Conservation (phyloP, 1,140 invertebrate genomes). For the Colletes latitarsis region DNA sequence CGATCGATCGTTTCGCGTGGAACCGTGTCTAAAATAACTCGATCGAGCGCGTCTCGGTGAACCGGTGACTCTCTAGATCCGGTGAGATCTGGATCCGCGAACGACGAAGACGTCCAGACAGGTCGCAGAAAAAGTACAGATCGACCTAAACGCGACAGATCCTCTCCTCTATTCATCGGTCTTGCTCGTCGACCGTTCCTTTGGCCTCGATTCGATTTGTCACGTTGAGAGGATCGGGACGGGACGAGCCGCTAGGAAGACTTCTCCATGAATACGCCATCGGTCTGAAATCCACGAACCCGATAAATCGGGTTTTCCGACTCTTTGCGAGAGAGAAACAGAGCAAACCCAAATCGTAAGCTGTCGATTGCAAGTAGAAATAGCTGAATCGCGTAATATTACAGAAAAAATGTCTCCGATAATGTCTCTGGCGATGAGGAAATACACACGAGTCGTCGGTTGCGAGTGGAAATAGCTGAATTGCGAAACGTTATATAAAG, state of each 20-base stretch:
- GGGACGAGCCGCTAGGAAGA: conserved; percentile 1
- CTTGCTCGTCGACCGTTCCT: conserved; percentile 18
- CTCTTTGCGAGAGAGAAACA: too few species aligned
- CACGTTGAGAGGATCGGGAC: neutral
- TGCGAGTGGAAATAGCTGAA: too few species aligned
- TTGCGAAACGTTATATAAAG: too few species aligned
- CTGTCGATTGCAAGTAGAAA: too few species aligned
- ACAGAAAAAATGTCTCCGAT: too few species aligned
- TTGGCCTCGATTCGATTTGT: conserved; percentile 49
- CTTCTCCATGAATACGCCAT: neutral
- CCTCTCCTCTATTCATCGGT: conserved; percentile 44
- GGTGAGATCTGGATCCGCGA: conserved; percentile 28
- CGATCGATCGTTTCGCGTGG: conserved; percentile 33
- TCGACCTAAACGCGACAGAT: conserved; percentile 52
- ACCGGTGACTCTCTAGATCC: conserved; percentile 27
- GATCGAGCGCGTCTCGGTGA: neutral
- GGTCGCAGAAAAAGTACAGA: neutral
- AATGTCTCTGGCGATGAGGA: too few species aligned
- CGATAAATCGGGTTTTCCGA: too few species aligned
- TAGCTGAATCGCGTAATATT: too few species aligned
- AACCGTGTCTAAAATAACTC: conserved; percentile 10
- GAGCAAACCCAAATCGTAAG: too few species aligned
- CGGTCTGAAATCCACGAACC: too few species aligned
- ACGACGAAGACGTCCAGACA: neutral
- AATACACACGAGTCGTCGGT: too few species aligned